A percentile compares a stretch with the other conserved stretches of the same genome.
These are phyloP conservation scores for Gastrophysa polygoni DNA, from an alignment of 2,888 invertebrate species.

Conservation along the genomic window DNA sequence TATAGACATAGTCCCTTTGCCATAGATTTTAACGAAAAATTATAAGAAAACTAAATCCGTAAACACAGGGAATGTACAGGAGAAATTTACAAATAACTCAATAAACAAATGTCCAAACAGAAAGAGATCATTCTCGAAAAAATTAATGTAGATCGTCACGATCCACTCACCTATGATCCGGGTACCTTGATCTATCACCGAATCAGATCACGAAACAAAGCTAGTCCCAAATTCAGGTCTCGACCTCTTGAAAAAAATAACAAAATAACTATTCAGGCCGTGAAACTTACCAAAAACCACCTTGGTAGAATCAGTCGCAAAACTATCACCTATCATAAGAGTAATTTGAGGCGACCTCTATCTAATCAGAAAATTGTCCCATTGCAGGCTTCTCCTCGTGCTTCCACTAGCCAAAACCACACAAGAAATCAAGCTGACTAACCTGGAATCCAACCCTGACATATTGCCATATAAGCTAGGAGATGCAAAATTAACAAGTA, in stretches of 20 bases:
- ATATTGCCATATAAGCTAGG: slow-evolving; percentile 21
- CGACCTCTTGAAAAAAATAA: neutral
- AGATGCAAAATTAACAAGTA: slow-evolving; percentile 19
- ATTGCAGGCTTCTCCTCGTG: neutral
- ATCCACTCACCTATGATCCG: slow-evolving; percentile 10
- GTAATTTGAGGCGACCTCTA: neutral
- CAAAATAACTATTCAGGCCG: neutral
- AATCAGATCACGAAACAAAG: slow-evolving; percentile 2
- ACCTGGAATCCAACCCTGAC: slow-evolving; percentile 16
- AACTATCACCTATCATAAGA: slow-evolving; percentile 3
- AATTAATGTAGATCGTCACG: slow-evolving; percentile 21
- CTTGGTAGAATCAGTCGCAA: neutral
- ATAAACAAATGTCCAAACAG: slow-evolving; percentile 8
- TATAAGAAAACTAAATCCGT: too few relatives aligned
- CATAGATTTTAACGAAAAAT: too few relatives aligned
- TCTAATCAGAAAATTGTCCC: slow-evolving; percentile 1
- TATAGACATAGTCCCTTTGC: too few relatives aligned
- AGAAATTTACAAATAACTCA: slow-evolving; percentile 14
- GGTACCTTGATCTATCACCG: slow-evolving; percentile 12
- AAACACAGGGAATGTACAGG: too few relatives aligned
- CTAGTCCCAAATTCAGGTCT: neutral
- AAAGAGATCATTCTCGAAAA: slow-evolving; percentile 14
- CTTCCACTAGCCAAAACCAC: neutral
- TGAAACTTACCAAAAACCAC: slow-evolving; percentile 9
- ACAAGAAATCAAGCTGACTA: slow-evolving; percentile 9